These are phyloP conservation scores for Acinonyx jubatus DNA, from an alignment of 2,113 vertebrate species.

Conservation along the genomic window DNA sequence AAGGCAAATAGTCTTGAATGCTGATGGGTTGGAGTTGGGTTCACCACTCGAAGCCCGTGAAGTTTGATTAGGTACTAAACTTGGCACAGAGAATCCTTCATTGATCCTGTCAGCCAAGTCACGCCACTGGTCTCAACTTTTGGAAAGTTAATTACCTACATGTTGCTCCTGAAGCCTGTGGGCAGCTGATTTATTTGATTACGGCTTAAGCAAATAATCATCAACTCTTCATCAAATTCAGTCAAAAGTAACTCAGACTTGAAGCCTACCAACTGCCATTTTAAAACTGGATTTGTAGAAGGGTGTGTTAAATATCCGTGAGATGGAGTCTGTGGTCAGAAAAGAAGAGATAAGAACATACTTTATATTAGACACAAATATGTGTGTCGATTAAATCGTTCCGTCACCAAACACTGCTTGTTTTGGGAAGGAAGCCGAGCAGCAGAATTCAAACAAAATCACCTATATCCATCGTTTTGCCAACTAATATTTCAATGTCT, in stretches of 20 bases:
- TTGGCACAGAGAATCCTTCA: slow-evolving; percentile 66
- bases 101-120: slow-evolving; percentile 51
- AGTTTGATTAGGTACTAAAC: slow-evolving; percentile 77
- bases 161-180: slow-evolving; percentile 7
- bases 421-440: not conserved
- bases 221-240: slow-evolving; percentile 18
- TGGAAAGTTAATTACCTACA: slow-evolving; percentile 55
- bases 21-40: slow-evolving; percentile 16
- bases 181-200: slow-evolving; percentile 59
- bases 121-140: slow-evolving; percentile 40
- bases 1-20: slow-evolving; percentile 47
- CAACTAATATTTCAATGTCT: not conserved
- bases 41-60: slow-evolving; percentile 22
- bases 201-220: slow-evolving; percentile 33
- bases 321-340: not conserved
- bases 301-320: not conserved
- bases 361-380: not conserved
- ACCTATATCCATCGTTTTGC: not conserved
- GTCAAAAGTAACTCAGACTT: not conserved
- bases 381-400: not conserved
- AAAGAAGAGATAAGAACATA: not conserved
- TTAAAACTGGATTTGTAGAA: not conserved
- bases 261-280: not conserved
- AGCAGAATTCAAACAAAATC: not conserved
- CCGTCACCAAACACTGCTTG: not conserved